Conservation (phyloP, 2,113 vertebrate genomes). For the Oryzias javanicus region DNA sequence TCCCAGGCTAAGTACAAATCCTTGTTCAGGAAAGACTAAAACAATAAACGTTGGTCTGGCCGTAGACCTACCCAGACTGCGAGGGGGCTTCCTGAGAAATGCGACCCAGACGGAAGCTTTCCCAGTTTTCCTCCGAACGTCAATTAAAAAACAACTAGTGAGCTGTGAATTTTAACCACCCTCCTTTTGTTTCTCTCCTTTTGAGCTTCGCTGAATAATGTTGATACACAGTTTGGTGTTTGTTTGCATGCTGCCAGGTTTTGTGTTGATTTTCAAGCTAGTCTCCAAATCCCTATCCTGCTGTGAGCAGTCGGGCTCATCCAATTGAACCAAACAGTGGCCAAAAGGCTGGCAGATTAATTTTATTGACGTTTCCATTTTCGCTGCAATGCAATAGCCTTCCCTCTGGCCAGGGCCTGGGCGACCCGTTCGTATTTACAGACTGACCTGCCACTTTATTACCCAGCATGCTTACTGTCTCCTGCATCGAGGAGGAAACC, state of each 20-base stretch:
- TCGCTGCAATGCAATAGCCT: slow-evolving; percentile 96
- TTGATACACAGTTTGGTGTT: slow-evolving; percentile 65
- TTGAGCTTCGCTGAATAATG: slow-evolving; percentile 64
- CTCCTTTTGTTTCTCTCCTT: slow-evolving; percentile 51
- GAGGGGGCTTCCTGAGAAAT: slow-evolving; percentile 86
- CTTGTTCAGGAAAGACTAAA: slow-evolving; percentile 98
- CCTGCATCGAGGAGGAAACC: slow-evolving; percentile 88
- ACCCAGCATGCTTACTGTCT: slow-evolving; percentile 88
- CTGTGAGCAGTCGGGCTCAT: slow-evolving; percentile 74
- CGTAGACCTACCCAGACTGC: slow-evolving; percentile 81
- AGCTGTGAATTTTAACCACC: slow-evolving; percentile 66
- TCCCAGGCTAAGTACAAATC: slow-evolving; percentile 95
- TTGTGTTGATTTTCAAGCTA: slow-evolving; percentile 68
- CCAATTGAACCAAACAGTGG: slow-evolving; percentile 79
- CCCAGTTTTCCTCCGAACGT: slow-evolving; percentile 66
- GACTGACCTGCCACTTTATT: slow-evolving; percentile 99
- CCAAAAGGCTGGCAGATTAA: slow-evolving; percentile 97
- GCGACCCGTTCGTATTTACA: slow-evolving; percentile 94
- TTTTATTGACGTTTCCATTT: slow-evolving; percentile 99
- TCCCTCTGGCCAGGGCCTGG: slow-evolving; percentile 84
- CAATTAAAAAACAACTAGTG: slow-evolving; percentile 71
- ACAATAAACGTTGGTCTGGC: slow-evolving; percentile 89
- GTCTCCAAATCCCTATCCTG: slow-evolving; percentile 71
- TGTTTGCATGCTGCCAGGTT: slow-evolving; percentile 61
- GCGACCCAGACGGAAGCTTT: slow-evolving; percentile 76